Conservation (phyloP, 1,140 invertebrate genomes). For the Contarinia nasturtii region DNA sequence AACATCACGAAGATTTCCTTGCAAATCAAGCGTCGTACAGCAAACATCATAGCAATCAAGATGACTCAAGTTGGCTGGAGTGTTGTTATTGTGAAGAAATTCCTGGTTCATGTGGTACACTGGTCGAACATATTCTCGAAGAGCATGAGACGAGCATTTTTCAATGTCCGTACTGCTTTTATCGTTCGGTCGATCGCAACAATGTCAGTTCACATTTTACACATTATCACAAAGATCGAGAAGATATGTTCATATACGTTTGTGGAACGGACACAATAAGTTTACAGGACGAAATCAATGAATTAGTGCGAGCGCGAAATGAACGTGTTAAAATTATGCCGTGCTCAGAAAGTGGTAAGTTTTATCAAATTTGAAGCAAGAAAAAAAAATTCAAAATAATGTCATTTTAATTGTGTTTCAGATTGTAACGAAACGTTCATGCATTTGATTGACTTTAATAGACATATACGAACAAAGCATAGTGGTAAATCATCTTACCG, state of each 20-base stretch:
- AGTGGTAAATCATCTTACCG: too few species aligned
- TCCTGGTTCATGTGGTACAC: conserved; percentile 5
- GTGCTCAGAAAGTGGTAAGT: background rate
- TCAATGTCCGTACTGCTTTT: conserved; percentile 38
- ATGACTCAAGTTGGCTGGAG: conserved; percentile 12
- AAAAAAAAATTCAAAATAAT: background rate
- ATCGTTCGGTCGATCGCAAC: conserved; percentile 26
- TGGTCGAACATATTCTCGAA: conserved; percentile 21
- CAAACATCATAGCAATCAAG: background rate
- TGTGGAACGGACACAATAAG: background rate
- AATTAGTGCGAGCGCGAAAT: background rate
- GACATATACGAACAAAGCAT: too few species aligned
- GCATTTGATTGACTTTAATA: too few species aligned
- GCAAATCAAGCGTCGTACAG: background rate
- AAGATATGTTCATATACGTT: background rate
- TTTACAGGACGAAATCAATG: background rate
- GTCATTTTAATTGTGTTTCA: background rate
- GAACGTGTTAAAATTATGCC: background rate
- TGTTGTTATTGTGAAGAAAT: conserved; percentile 26
- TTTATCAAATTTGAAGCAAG: background rate
- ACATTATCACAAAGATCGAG: conserved; percentile 4
- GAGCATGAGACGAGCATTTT: conserved; percentile 30
- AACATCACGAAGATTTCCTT: conserved; percentile 14
- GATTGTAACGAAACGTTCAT: background rate
- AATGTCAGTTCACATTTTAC: conserved; percentile 33